Percentiles rank a stretch among this genome's conserved stretches.
phyloP scores from a whole-genome alignment of 2,888 invertebrate genomes.

The Hanleya hanleyi region DNA sequence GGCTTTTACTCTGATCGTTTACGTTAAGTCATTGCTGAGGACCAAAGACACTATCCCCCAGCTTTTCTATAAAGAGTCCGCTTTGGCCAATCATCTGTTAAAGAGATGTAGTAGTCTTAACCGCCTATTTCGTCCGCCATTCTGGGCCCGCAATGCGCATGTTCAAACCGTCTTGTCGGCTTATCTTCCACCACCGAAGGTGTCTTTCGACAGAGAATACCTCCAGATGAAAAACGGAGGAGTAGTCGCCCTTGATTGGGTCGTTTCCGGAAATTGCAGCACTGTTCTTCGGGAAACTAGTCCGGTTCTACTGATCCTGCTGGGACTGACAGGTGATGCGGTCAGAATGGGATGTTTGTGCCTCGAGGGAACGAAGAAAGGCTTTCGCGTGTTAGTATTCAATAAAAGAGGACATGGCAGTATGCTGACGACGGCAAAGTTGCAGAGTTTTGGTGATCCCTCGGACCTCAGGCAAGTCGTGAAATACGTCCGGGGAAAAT shows the following conservation, averaged over 20 bases:
- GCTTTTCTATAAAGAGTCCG: slow-evolving; percentile 60
- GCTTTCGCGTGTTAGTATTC: slow-evolving; percentile 61
- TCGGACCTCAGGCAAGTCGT: slow-evolving; percentile 63
- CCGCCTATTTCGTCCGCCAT: slow-evolving; percentile 51
- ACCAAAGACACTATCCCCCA: slow-evolving; percentile 43
- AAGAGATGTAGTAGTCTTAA: slow-evolving; percentile 52
- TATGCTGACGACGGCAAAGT: slow-evolving; percentile 58
- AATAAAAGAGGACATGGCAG: slow-evolving; percentile 61
- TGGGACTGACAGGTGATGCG: slow-evolving; percentile 57
- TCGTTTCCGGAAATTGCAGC: slow-evolving; percentile 23
- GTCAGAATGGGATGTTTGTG: slow-evolving; percentile 46
- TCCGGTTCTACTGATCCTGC: slow-evolving; percentile 55
- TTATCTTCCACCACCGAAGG: slow-evolving; percentile 34
- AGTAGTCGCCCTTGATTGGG: slow-evolving; percentile 66
- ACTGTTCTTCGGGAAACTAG: slow-evolving; percentile 12
- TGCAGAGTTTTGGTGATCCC: slow-evolving; percentile 62
- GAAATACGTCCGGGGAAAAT: slow-evolving; percentile 52
- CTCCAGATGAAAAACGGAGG: slow-evolving; percentile 64
- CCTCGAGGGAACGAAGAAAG: slow-evolving; percentile 47
- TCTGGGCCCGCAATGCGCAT: slow-evolving; percentile 56
- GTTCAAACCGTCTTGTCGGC: slow-evolving; percentile 56
- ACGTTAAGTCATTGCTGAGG: slow-evolving; percentile 47
- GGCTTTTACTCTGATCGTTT: slow-evolving; percentile 42
- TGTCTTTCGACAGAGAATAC: slow-evolving; percentile 55
- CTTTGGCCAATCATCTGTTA: slow-evolving; percentile 57